These are phyloP conservation scores for Trichopoda pennipes DNA, from an alignment of 2,888 invertebrate species.

Conservation along the genomic window DNA sequence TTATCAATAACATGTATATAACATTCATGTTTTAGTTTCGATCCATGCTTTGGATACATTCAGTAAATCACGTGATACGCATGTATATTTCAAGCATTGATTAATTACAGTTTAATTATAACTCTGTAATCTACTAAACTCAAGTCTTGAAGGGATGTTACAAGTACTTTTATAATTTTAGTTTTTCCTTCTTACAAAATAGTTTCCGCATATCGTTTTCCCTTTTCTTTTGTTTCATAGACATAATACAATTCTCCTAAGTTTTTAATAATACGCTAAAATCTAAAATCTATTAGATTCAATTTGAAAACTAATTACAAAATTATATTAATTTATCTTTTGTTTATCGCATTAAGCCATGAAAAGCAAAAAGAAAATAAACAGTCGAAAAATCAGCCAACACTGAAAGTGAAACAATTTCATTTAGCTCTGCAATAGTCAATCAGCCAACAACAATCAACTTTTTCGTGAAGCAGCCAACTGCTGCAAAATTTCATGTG, in stretches of 20 bases:
- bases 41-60: too few species aligned
- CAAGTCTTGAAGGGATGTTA: too few species aligned
- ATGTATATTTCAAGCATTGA: too few species aligned
- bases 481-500: constrained; percentile 38
- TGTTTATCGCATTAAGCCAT: background rate
- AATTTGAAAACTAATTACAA: constrained; percentile 22
- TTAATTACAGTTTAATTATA: too few species aligned
- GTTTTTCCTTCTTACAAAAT: too few species aligned
- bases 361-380: background rate
- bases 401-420: background rate
- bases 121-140: too few species aligned
- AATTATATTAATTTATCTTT: constrained; percentile 19
- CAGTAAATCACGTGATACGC: too few species aligned
- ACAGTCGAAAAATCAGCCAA: background rate
- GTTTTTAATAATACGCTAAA: background rate
- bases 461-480: background rate
- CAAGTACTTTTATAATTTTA: too few species aligned
- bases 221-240: background rate
- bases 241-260: background rate
- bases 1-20: too few species aligned
- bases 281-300: constrained; percentile 19
- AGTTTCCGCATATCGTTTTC: too few species aligned
- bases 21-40: too few species aligned
- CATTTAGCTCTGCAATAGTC: background rate
- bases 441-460: constrained; percentile 8